Conservation (phyloP, 2,797 vertebrate species). For the Cossypha polioptera region DNA sequence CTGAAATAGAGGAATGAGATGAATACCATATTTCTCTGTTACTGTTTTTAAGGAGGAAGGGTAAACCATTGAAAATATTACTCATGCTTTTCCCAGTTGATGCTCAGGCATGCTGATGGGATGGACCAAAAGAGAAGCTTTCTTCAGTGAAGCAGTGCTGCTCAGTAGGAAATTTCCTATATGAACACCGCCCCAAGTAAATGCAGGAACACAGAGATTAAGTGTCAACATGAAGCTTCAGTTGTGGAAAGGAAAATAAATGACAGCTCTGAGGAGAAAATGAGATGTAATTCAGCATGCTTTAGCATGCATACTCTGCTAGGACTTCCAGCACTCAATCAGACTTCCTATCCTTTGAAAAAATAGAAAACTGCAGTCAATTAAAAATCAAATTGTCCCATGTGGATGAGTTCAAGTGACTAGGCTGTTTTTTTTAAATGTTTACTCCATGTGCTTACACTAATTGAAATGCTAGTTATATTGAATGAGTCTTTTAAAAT, state of each 20-base stretch:
- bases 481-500: constrained; percentile 24
- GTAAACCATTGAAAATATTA: background rate
- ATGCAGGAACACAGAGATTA: background rate
- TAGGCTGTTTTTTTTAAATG: background rate
- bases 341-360: background rate
- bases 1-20: background rate
- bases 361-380: background rate
- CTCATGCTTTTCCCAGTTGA: background rate
- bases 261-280: constrained; percentile 19
- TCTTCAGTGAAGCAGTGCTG: background rate
- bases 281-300: background rate
- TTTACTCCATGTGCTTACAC: constrained; percentile 29
- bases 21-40: background rate
- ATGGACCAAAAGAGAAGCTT: background rate
- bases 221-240: constrained; percentile 1
- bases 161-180: background rate
- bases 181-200: background rate
- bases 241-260: background rate
- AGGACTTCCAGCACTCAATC: background rate
- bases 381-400: constrained; percentile 24
- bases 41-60: background rate
- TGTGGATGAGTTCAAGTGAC: constrained; percentile 5
- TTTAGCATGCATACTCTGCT: background rate
- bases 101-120: background rate
- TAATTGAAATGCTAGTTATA: constrained; percentile 46